Evolutionary conservation across 2,113 vertebrate genomes (phyloP), one percentile per base, ranked within the genome.

Genomic region (Boulengerochromis microlepis): DNA sequence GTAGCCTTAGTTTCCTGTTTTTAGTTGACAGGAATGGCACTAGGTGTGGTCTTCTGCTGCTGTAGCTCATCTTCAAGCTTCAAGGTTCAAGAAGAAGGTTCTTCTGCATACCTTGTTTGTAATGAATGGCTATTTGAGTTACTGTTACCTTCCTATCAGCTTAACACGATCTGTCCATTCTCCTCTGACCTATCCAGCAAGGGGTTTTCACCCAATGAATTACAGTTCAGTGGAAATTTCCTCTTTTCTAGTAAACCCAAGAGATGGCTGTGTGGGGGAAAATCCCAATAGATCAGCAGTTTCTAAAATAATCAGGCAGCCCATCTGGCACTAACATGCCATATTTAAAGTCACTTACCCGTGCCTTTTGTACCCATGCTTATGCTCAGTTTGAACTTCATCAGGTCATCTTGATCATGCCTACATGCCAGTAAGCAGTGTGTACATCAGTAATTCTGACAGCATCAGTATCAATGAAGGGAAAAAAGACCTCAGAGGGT

Each of bases 381-480:
- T 40, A 71, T 71, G 64, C 64, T 12, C 38, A 6, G 35, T 42
- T 42, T 71, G 69, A 74, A 45, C 13, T 74, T 26, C 4, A 45
- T 26, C 38, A 45, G 13, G n/a, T 47, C n/a, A 5, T 29, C 15
- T 47, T 11, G 69, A 19, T 29, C 40, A 47, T 76, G 69, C 6
- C n/a, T 42, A 71, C 35, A 71, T 71, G 66, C 31, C 26, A 69
- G 86, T 90, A 86, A 91, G 87, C 87, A 84, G 61, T 18, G 11
- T 45, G 22, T 47, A n/a, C 45, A 85, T 86, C 71, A 57, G 19
- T 81, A 31, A 57, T 81, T 80, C 86, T 90, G 85, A 87, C 82
- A 90, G 80, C 56, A n/a, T 85, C 45, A 47, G 40, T 38, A 57
- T 10, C 26, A 74, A 50, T 80, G 38, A 15, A 35, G n/a, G 42